These are phyloP conservation scores for Sylvilagus bachmani DNA, from an alignment of 2,113 vertebrate genomes.

Conservation along the genomic window DNA sequence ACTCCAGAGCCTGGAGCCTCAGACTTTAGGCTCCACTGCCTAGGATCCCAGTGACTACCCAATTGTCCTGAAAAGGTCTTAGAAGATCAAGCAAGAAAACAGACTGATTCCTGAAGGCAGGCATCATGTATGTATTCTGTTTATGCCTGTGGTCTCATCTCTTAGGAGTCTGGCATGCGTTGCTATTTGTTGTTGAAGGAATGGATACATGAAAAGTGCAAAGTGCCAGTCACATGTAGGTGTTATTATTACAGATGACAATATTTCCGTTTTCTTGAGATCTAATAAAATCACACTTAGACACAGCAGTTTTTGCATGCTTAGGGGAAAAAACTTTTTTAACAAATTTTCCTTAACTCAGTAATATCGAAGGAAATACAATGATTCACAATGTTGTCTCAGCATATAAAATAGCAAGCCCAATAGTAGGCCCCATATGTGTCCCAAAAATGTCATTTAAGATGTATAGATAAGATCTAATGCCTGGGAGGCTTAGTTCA, in stretches of 20 bases:
- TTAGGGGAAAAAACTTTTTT: neutral
- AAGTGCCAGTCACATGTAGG: neutral
- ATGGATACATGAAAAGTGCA: neutral
- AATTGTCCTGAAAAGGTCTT: neutral
- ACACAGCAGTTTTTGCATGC: neutral
- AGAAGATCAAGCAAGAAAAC: neutral
- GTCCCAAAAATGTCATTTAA: neutral
- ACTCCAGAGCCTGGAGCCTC: neutral
- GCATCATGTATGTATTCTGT: neutral
- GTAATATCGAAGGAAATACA: constrained; percentile 17
- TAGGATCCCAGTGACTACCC: neutral
- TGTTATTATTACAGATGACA: neutral
- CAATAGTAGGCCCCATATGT: neutral
- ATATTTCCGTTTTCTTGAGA: neutral
- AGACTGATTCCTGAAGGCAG: neutral
- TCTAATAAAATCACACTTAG: neutral
- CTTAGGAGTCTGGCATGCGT: neutral
- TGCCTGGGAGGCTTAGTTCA: neutral
- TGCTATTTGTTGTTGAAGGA: neutral
- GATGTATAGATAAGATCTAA: neutral
- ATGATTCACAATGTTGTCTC: neutral
- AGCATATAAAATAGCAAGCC: neutral
- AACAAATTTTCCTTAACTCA: neutral
- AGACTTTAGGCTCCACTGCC: neutral
- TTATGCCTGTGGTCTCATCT: neutral